Percentiles rank a stretch among this genome's conserved stretches.
phyloP scores from a whole-genome alignment of 1,140 invertebrate species.

The Drosophila serrata region DNA sequence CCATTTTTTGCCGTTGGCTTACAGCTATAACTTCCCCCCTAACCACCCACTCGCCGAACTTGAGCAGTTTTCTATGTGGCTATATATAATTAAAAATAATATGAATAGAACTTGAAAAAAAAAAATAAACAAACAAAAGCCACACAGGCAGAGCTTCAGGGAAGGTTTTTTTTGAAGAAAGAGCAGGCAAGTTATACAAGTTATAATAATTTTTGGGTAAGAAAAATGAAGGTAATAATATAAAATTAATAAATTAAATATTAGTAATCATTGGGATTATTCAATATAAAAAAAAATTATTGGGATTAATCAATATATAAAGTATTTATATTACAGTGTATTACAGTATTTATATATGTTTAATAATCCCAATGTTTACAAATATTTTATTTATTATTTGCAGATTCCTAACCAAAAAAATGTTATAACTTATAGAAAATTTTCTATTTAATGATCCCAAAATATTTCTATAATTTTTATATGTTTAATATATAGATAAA shows the following conservation, averaged over 20 bases:
- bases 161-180: neutral
- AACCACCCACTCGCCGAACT: slow-evolving; percentile 39
- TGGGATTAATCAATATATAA: too few relatives aligned
- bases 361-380: too few relatives aligned
- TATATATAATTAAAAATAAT: slow-evolving; percentile 68
- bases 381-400: too few relatives aligned
- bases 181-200: neutral
- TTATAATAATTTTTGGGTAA: neutral
- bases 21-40: slow-evolving; percentile 6
- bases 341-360: too few relatives aligned
- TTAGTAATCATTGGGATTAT: too few relatives aligned
- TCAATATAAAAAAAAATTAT: too few relatives aligned
- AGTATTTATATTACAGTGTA: too few relatives aligned
- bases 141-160: slow-evolving; percentile 23
- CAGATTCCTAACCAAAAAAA: too few relatives aligned
- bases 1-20: slow-evolving; percentile 42
- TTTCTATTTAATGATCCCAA: too few relatives aligned
- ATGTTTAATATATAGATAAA: too few relatives aligned
- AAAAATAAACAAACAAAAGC: slow-evolving; percentile 21
- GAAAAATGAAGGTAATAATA: accelerated
- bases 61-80: slow-evolving; percentile 65
- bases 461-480: too few relatives aligned
- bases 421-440: too few relatives aligned
- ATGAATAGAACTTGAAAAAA: slow-evolving; percentile 28
- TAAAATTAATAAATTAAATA: neutral